phyloP scores from a whole-genome alignment of 2,888 invertebrate species.

The Plemyria rubiginata region DNA sequence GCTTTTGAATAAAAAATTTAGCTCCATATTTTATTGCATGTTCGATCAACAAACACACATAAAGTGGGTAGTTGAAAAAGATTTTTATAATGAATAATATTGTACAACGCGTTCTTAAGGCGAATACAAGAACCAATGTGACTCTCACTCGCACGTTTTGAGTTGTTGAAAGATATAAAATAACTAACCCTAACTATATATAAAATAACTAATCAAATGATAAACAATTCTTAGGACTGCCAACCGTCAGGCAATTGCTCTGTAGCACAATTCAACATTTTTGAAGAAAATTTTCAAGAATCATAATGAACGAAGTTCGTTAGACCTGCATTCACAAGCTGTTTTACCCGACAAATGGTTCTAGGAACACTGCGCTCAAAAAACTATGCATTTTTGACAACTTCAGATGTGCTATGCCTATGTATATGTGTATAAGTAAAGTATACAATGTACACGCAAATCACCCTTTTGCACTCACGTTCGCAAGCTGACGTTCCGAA shows the following conservation, averaged over 20 bases:
- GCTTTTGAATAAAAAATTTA: conserved; percentile 13
- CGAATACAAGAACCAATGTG: no score
- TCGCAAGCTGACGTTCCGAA: conserved; percentile 44
- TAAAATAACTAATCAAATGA: no score
- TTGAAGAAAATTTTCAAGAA: background rate
- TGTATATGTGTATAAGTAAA: conserved; percentile 3
- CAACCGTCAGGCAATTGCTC: no score
- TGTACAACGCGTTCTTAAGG: no score
- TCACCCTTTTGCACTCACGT: conserved; percentile 36
- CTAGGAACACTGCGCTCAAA: conserved; percentile 3
- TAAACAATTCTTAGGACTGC: no score
- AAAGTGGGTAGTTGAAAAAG: background rate
- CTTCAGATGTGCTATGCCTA: conserved; percentile 8
- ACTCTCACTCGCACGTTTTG: no score
- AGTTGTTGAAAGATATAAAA: no score
- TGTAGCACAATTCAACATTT: no score
- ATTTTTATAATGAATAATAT: no score
- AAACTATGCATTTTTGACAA: conserved; percentile 31
- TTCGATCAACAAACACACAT: background rate
- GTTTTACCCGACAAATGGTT: background rate
- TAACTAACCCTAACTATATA: no score
- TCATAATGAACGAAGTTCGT: background rate
- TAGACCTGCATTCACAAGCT: background rate
- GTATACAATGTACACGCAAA: conserved; percentile 22
- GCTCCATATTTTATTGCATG: conserved; percentile 9